Percentiles rank a stretch among this genome's conserved stretches.
Conservation (phyloP, 2,888 invertebrate species). For the Drosophila neonasuta region DNA sequence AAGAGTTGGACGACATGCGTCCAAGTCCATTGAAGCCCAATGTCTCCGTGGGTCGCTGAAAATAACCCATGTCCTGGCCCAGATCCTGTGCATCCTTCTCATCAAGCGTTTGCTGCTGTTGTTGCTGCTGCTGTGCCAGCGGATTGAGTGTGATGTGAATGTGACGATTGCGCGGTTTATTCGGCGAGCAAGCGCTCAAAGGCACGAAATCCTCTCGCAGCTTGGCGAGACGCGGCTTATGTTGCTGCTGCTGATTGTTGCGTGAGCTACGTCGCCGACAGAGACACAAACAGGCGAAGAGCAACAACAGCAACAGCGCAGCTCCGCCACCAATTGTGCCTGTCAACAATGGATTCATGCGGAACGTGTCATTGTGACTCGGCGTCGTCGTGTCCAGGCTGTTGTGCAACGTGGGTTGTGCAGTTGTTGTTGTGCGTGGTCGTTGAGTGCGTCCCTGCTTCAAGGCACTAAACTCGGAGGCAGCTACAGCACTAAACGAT, state of each 20-base stretch:
- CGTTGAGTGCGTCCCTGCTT: constrained; percentile 86
- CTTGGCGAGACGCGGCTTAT: constrained; percentile 79
- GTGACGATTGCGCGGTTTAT: constrained; percentile 74
- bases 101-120: constrained; percentile 65
- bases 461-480: constrained; percentile 92
- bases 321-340: constrained; percentile 80
- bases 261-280: constrained; percentile 76
- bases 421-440: constrained; percentile 71
- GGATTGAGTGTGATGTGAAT: constrained; percentile 82
- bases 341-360: constrained; percentile 79
- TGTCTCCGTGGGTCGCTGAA: constrained; percentile 58
- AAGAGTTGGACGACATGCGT: constrained; percentile 68
- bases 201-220: constrained; percentile 80
- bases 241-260: constrained; percentile 29
- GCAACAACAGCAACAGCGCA: constrained; percentile 72
- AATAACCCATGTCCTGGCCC: constrained; percentile 57
- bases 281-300: constrained; percentile 80
- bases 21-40: constrained; percentile 54
- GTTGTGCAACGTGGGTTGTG: constrained; percentile 68
- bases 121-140: constrained; percentile 72
- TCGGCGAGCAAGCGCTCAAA: constrained; percentile 57
- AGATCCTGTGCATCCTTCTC: constrained; percentile 67
- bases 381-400: constrained; percentile 75
- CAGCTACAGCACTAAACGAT: constrained; percentile 92
- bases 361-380: constrained; percentile 75